These are phyloP conservation scores for Amorpha juglandis DNA, from an alignment of 2,888 invertebrate species.

Conservation along the genomic window DNA sequence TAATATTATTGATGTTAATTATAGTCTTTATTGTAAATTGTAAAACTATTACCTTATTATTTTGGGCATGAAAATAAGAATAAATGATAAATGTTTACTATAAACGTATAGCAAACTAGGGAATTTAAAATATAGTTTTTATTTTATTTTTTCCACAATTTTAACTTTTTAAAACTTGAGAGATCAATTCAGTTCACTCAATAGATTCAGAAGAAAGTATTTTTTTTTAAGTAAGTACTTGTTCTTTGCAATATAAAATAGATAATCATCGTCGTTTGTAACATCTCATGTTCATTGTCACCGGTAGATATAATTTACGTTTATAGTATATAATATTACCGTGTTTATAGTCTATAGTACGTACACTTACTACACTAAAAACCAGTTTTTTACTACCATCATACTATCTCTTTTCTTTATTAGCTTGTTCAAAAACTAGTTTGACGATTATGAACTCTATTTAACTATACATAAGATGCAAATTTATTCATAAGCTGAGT, in stretches of 20 bases:
- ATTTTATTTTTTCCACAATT: too few relatives aligned
- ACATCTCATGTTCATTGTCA: not conserved
- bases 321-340: not conserved
- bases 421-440: not conserved
- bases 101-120: too few relatives aligned
- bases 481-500: slow-evolving; percentile 18
- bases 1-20: not conserved
- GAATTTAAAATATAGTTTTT: too few relatives aligned
- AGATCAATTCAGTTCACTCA: not conserved
- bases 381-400: slow-evolving; percentile 23
- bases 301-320: not conserved
- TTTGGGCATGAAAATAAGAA: not conserved
- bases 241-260: not conserved
- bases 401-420: slow-evolving; percentile 23
- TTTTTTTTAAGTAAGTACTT: too few relatives aligned
- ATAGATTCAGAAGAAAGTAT: not conserved
- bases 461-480: not conserved
- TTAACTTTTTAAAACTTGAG: too few relatives aligned
- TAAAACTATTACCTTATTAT: not conserved
- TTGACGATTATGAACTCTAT: slow-evolving; percentile 10
- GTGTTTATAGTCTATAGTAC: not conserved
- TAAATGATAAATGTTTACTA: too few relatives aligned
- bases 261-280: not conserved
- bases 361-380: slow-evolving; percentile 23
- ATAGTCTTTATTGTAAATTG: not conserved